These are phyloP conservation scores for Condylura cristata DNA, from an alignment of 2,113 vertebrate genomes.

Conservation along the genomic window DNA sequence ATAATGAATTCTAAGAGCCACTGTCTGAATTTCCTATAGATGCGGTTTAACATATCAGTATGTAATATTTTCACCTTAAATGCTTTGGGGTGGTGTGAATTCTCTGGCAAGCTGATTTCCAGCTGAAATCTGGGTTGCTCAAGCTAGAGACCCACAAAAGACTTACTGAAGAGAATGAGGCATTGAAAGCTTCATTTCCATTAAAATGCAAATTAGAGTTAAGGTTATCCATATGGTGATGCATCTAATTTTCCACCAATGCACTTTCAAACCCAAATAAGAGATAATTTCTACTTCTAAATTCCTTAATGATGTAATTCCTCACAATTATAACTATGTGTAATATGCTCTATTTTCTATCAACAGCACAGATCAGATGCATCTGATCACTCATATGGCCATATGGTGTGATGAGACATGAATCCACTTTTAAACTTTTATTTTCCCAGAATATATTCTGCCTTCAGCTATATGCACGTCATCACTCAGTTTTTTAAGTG, in stretches of 20 bases:
- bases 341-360: conserved; percentile 44
- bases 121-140: conserved; percentile 26
- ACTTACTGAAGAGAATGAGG: conserved; percentile 43
- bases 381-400: conserved; percentile 56
- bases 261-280: conserved; percentile 65
- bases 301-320: conserved; percentile 72
- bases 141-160: conserved; percentile 47
- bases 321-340: conserved; percentile 42
- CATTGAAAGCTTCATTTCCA: conserved; percentile 61
- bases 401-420: conserved; percentile 64
- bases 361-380: conserved; percentile 36
- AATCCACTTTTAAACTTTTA: conserved; percentile 57
- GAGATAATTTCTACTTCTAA: conserved; percentile 66
- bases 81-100: conserved; percentile 41
- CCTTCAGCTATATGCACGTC: not conserved
- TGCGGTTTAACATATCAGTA: not conserved
- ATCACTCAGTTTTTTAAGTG: conserved; percentile 1
- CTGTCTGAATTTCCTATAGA: not conserved
- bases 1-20: not conserved
- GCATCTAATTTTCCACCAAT: conserved; percentile 45
- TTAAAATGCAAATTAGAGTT: conserved; percentile 64
- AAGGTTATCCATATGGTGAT: conserved; percentile 65
- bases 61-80: conserved; percentile 40
- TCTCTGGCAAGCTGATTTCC: not conserved
- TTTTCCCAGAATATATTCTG: conserved; percentile 55